Percentiles rank a stretch among this genome's conserved stretches.
Conservation (phyloP, 2,888 invertebrate species). For the Epistrophe eligans region DNA sequence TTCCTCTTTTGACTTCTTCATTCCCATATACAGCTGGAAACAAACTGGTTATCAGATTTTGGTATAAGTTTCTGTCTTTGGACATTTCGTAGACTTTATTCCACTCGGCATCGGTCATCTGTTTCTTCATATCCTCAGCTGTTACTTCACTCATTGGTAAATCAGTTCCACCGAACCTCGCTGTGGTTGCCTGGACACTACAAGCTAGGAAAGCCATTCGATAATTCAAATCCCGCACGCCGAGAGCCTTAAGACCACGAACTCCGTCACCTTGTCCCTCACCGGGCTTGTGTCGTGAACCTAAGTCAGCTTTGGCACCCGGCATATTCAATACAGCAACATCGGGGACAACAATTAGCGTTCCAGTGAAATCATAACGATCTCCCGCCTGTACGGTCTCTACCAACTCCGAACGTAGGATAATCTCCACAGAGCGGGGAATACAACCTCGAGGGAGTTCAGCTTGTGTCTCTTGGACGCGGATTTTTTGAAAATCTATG, state of each 20-base stretch:
- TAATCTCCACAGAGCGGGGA: conserved; percentile 97
- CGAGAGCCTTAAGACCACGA: conserved; percentile 91
- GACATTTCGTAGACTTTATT: conserved; percentile 98
- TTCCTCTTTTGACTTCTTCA: conserved; percentile 96
- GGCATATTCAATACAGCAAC: conserved; percentile 94
- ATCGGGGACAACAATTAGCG: conserved; percentile 98
- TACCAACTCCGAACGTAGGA: conserved; percentile 97
- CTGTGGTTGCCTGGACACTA: conserved; percentile 93
- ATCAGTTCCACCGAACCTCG: conserved; percentile 94
- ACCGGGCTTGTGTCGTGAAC: conserved; percentile 89
- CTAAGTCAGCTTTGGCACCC: conserved; percentile 93
- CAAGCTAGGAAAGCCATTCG: conserved; percentile 97
- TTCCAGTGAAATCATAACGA: conserved; percentile 96
- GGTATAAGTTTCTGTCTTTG: conserved; percentile 94
- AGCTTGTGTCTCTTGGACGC: conserved; percentile 98
- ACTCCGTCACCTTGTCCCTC: conserved; percentile 93
- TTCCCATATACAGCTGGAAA: conserved; percentile 99
- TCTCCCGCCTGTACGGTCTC: conserved; percentile 93
- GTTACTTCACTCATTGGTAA: conserved; percentile 94
- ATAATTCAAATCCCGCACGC: conserved; percentile 92
- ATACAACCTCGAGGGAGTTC: conserved; percentile 98
- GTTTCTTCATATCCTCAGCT: conserved; percentile 95
- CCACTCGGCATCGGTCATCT: conserved; percentile 97
- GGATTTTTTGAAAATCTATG: conserved; percentile 98
- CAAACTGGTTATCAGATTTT: conserved; percentile 94